Base-by-base conservation (phyloP, 2,797 vertebrate genomes). In the Schizopygopsis malacanthus region DNA sequence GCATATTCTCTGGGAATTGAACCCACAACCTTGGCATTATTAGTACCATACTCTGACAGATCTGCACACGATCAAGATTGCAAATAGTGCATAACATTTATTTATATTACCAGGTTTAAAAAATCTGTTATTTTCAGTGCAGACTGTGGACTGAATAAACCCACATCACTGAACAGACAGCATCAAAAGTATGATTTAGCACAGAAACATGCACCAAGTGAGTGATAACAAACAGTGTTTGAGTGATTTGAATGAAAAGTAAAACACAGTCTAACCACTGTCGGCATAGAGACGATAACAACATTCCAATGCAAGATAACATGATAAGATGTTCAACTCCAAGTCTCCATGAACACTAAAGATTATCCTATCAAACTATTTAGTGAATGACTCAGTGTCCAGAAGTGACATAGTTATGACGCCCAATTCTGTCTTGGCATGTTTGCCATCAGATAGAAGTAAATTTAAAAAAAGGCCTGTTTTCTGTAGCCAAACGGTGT, bases 371-470 rank as follows among this genome's bases (percentile, higher is more conserved):
- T 33, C 39, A 43, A 20, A 33, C 8, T 45, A 33, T 79, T 12
- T 41, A 37, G 54, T 18, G 47, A 81, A 85, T 43, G 76, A 86
- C 75, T 80, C 61, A 15, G 2, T 65, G 65, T 89, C 25, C 25
- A 85, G 25, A 56, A 59, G 43, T 71, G 82, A 61, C 52, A 67
- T 22, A 65, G 69, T 59, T 91, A 93, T 91, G 91, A 90, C 84
- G 13, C 82, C 47, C 22, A 90, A 90, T 50, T 84, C 84, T 82
- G 91, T 89, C 90, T 89, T 82, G 81, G 91, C 92, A 93, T 85
- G 92, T 86, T 86, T 83, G 22, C 63, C 82, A 72, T 89, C 78
- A 77, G 52, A 86, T 84, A 86, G 50, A 82, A 70, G 13, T 56
- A 65, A 2, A 20, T 37, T 33, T 54, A 22, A 59, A 59, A 59